Conservation (phyloP, 2,113 vertebrate species). For the Alethe diademata region DNA sequence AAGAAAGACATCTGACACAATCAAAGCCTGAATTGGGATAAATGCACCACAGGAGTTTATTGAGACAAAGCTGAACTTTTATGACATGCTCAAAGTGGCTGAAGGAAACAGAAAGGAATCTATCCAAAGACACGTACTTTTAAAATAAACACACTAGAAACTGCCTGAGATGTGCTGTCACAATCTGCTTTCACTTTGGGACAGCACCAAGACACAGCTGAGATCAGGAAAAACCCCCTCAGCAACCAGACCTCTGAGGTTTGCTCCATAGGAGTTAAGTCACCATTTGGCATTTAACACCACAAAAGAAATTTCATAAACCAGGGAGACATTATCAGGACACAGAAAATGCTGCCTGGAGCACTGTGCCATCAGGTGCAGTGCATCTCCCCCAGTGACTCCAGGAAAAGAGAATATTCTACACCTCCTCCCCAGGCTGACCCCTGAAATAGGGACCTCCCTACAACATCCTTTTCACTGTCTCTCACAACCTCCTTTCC, state of each 20-base stretch:
- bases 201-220: not conserved
- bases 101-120: not conserved
- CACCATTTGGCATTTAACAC: not conserved
- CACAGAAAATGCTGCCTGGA: not conserved
- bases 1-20: not conserved
- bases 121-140: not conserved
- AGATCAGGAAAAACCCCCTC: not conserved
- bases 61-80: not conserved
- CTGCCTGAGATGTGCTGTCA: not conserved
- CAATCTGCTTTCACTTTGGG: not conserved
- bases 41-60: not conserved
- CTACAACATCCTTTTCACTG: rapidly evolving
- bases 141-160: not conserved
- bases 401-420: not conserved
- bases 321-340: not conserved
- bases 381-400: not conserved
- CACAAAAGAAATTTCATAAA: not conserved
- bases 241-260: not conserved
- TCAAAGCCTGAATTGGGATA: not conserved
- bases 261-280: not conserved
- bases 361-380: not conserved
- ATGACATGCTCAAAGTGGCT: not conserved
- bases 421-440: not conserved
- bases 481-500: not conserved
- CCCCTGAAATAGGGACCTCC: not conserved